Conservation (phyloP, 35 echinoderm and acorn worm genomes). For the Ptychodera flava region DNA sequence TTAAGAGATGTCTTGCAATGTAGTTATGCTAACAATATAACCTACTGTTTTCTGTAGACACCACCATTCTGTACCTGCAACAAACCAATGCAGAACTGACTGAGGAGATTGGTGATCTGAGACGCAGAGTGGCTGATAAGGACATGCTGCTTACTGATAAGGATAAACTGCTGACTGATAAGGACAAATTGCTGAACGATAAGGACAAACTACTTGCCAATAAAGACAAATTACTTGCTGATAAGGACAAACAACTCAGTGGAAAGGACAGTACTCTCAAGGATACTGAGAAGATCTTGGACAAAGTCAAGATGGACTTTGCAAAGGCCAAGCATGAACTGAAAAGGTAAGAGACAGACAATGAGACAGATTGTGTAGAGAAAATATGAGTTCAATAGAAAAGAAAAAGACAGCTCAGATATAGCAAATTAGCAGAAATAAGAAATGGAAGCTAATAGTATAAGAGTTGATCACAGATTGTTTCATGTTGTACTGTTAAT, state of each 20-base stretch:
- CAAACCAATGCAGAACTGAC: conserved; percentile 70
- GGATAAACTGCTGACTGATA: conserved; percentile 29
- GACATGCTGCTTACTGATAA: background rate
- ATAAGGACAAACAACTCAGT: conserved; percentile 21
- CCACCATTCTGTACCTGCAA: conserved; percentile 42
- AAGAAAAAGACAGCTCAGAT: conserved; percentile 34
- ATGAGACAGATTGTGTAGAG: too few species aligned
- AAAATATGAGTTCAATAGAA: conserved; percentile 23
- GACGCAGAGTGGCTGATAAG: conserved; percentile 35
- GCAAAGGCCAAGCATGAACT: background rate
- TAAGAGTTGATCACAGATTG: too few species aligned
- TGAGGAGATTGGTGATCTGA: conserved; percentile 30
- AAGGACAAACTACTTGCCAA: too few species aligned
- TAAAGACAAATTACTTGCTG: too few species aligned
- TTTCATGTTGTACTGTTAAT: too few species aligned
- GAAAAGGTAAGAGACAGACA: background rate
- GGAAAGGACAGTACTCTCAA: background rate
- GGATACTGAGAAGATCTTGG: background rate
- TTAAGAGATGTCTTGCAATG: too few species aligned
- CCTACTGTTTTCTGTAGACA: conserved; percentile 19
- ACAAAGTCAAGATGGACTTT: background rate
- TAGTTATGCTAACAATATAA: too few species aligned
- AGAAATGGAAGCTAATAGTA: too few species aligned
- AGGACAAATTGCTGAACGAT: conserved; percentile 4
- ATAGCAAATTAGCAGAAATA: too few species aligned